Base-by-base conservation (phyloP, 2,888 invertebrate genomes). In the Catonia carolina region DNA sequence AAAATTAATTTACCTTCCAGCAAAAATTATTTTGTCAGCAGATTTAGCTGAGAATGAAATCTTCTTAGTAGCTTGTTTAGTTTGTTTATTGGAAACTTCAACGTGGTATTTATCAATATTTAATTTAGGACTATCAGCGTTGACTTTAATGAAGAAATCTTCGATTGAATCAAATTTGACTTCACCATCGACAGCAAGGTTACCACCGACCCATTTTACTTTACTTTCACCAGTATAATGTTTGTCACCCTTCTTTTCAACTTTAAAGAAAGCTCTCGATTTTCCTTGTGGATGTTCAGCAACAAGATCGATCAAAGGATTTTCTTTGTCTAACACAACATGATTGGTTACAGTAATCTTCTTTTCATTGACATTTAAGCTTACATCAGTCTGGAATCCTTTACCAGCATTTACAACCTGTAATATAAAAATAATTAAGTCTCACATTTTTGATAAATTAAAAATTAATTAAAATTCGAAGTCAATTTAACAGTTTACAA, bases 1-100 rank as follows among this genome's bases (percentile, higher is more conserved):
- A n/a, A n/a, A n/a, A n/a, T 41, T 37, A n/a, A 65, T 67, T 67
- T 68, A 83, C 83, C 78, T 82, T 76, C 89, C 89, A 65, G 82
- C 80, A 1, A 89, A 67, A 7, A 88, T 69, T 53, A 83, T 83
- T 67, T 84, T 80, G 56, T 79, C 80, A 2, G 78, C 81, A 48
- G 82, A 81, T 27, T 80, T 83, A 0, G 83, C 77, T 1, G 75
- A 72, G 65, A 89, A 76, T 59, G 81, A 78, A 54, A 90, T 74
- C 6, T 78, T 77, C 61, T 85, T 85, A n/a, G 56, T 61, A 33
- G 61, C 62, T 56, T 75, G 77, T 18, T 76, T 80, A 0, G 76
- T 77, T 1, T 79, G 77, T 61, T 83, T 82, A 56, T 36, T 84
- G 0, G 77, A 74, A 5, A 85, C 77, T 56, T 84, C 82, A 0